Evolutionary conservation across 2,797 vertebrate genomes (phyloP), one percentile per base, ranked within the genome.

Genomic region (Galago senegalensis): DNA sequence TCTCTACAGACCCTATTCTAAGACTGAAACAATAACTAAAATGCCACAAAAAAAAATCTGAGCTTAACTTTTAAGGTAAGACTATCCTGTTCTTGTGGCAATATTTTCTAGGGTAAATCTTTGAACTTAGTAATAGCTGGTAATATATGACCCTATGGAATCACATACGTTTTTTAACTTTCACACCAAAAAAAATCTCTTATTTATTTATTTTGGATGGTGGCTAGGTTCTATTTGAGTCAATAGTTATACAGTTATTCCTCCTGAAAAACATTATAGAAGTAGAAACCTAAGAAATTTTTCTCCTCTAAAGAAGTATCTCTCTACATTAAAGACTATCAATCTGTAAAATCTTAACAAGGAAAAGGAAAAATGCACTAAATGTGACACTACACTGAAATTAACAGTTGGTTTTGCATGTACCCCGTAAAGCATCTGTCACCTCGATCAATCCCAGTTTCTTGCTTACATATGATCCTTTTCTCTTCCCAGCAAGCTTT

Each of bases 41-140:
- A 25, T 34, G 40, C 29, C 65, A 67, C 11, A 63, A 12, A 49
- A 85, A 85, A 53, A 70, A 56, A 58, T 37, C 18, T 73, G 18
- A 37, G 58, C 25, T 96, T 73, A 31, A 58, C 17, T 85, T 82
- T 73, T 58, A 85, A 88, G n/a, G 58, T 82, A 27, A 63, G 23
- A 65, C 1, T 25, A 91, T 17, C 18, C 29, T 69, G 11, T 79
- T 3, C 9, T 85, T 89, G 29, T 17, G 6, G 13, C 58, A 29
- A 46, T 18, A 85, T 75, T 87, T 86, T 56, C 69, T 80, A 46
- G 27, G 40, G 56, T 27, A 43, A 2, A 67, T 53, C 43, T 89
- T 63, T 58, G 53, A 84, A 63, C 69, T 79, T 69, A 72, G 91
- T 31, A 96, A 93, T 89, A 75, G 61, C 31, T 25, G 83, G 7